phyloP scores from a whole-genome alignment of 2,888 invertebrate genomes.

The Priapulus caudatus region DNA sequence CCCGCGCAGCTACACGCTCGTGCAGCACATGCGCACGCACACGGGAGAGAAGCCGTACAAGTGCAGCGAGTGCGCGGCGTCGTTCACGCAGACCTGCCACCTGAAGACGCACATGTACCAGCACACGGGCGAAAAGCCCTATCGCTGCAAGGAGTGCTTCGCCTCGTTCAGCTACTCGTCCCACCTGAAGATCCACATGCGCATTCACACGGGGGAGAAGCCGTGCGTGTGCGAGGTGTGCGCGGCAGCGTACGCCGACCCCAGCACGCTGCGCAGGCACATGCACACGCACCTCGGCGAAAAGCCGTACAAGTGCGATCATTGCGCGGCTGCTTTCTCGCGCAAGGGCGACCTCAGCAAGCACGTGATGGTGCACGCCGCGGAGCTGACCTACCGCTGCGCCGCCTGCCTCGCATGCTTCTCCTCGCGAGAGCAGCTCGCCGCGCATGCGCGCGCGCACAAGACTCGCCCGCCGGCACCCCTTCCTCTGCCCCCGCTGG shows the following conservation, averaged over 20 bases:
- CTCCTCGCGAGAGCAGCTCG: too few relatives aligned
- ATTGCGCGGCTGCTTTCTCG: neutral
- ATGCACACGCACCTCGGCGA: neutral
- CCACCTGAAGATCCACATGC: slow-evolving; percentile 3
- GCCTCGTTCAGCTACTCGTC: slow-evolving; percentile 1
- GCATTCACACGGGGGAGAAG: slow-evolving; percentile 1
- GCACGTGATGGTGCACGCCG: slow-evolving; percentile 1
- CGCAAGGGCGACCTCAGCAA: slow-evolving; percentile 1
- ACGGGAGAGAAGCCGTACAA: neutral
- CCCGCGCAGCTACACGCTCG: neutral
- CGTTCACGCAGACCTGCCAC: neutral
- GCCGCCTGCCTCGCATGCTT: too few relatives aligned
- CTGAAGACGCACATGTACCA: neutral
- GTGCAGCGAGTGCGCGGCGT: neutral
- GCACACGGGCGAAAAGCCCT: slow-evolving; percentile 3
- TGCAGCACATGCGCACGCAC: neutral
- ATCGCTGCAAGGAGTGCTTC: neutral
- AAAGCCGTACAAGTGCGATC: neutral
- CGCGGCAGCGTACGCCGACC: neutral
- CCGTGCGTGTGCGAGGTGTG: slow-evolving; percentile 1
- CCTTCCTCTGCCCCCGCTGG: too few relatives aligned
- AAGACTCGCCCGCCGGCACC: too few relatives aligned
- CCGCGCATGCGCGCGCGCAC: too few relatives aligned
- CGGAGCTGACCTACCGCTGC: too few relatives aligned
- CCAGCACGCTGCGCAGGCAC: slow-evolving; percentile 1